These are phyloP conservation scores for Dendrocincla fuliginosa DNA, from an alignment of 2,797 vertebrate species.

Conservation along the genomic window DNA sequence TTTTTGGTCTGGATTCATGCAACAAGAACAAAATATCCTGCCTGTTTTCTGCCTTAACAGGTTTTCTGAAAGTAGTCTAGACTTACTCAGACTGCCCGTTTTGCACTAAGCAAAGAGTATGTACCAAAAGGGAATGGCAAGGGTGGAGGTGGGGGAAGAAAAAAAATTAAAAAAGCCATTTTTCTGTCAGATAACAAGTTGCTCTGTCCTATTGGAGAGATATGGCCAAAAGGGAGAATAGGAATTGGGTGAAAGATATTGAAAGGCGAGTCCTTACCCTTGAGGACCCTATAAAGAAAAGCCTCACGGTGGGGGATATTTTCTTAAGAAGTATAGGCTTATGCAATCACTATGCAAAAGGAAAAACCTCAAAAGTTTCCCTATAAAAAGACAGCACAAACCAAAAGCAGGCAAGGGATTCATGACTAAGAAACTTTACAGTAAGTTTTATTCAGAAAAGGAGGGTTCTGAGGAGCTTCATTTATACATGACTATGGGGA, in stretches of 20 bases:
- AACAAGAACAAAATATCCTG: background rate
- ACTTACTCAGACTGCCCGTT: background rate
- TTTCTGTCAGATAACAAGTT: background rate
- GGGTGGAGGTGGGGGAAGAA: too few species aligned
- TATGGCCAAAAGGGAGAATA: background rate
- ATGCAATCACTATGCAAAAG: background rate
- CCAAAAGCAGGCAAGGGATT: background rate
- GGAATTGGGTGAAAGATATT: background rate
- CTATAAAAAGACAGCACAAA: background rate
- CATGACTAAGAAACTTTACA: background rate
- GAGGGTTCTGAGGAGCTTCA: background rate
- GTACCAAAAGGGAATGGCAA: background rate
- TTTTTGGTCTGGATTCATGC: background rate
- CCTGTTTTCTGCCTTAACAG: background rate
- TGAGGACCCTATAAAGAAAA: background rate
- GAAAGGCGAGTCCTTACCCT: background rate
- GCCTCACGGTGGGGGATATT: background rate
- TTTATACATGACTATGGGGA: background rate
- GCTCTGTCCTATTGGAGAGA: background rate
- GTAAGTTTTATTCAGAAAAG: background rate
- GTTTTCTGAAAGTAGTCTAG: background rate
- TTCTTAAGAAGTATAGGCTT: background rate
- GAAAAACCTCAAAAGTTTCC: background rate
- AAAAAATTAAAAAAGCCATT: background rate
- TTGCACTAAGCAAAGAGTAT: background rate